phyloP scores from a whole-genome alignment of 1,140 invertebrate genomes.

The Sycophaga agraensis region DNA sequence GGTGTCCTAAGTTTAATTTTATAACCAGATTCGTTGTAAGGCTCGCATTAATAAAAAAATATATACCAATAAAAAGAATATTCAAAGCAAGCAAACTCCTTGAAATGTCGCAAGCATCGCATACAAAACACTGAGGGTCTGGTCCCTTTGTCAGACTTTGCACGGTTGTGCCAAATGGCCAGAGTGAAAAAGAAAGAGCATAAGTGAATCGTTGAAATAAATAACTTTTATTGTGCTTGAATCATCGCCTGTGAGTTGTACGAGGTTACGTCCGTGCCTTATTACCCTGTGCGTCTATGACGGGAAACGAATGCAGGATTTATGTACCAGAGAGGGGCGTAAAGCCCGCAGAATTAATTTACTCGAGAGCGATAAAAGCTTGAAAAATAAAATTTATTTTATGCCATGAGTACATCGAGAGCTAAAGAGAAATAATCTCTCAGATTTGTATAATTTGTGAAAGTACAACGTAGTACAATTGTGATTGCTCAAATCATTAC shows the following conservation, averaged over 20 bases:
- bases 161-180: no score
- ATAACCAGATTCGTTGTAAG: no score
- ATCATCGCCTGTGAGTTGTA: constrained; percentile 8
- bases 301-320: constrained; percentile 13
- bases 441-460: constrained; percentile 12
- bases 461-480: no score
- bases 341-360: constrained; percentile 10
- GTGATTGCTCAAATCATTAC: no score
- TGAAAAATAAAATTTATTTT: constrained; percentile 20
- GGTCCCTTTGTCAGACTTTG: no score
- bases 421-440: not conserved
- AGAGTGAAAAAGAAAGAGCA: no score
- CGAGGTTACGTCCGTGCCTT: not conserved
- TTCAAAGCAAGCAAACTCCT: no score
- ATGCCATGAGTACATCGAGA: not conserved
- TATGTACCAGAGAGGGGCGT: not conserved
- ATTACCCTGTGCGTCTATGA: not conserved
- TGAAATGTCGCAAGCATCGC: no score
- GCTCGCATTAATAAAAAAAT: no score
- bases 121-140: no score
- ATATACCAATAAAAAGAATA: no score
- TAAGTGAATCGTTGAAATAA: not conserved
- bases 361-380: constrained; percentile 6
- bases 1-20: no score
- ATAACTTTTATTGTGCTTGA: constrained; percentile 13